Evolutionary conservation across 2,888 invertebrate genomes (phyloP).

Genomic region (Sceliomorpha sp.): DNA sequence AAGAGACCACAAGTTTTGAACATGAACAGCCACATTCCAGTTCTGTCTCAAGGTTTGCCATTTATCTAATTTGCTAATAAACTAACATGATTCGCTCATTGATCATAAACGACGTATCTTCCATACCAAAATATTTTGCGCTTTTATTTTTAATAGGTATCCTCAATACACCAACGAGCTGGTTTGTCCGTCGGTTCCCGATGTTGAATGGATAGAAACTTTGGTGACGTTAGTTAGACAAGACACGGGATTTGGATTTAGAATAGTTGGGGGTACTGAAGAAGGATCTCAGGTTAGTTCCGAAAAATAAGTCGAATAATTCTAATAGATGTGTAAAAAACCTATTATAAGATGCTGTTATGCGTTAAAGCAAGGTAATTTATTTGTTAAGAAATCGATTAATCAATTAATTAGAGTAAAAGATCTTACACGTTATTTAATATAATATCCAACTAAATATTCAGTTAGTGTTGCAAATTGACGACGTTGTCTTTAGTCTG

Average conservation of each 20-base stretch:
- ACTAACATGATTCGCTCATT: too few relatives aligned
- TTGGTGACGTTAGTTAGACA: conserved; percentile 92
- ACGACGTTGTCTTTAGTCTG: too few relatives aligned
- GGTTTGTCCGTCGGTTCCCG: conserved; percentile 76
- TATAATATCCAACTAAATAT: too few relatives aligned
- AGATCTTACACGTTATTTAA: too few relatives aligned
- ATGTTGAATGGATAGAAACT: conserved; percentile 83
- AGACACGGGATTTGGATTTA: conserved; percentile 97
- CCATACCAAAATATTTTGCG: too few relatives aligned
- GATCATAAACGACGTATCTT: too few relatives aligned
- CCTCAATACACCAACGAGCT: conserved; percentile 75
- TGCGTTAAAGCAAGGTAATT: too few relatives aligned
- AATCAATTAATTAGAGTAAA: too few relatives aligned
- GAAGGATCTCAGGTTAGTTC: conserved; percentile 92
- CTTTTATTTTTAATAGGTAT: conserved; percentile 64
- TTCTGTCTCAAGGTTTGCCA: conserved; percentile 75
- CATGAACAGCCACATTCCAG: conserved; percentile 82
- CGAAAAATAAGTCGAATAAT: conserved; percentile 13
- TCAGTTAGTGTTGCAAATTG: too few relatives aligned
- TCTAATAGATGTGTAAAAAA: conserved; percentile 7
- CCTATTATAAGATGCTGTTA: background rate
- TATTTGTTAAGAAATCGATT: too few relatives aligned
- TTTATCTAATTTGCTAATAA: too few relatives aligned
- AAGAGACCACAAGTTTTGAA: conserved; percentile 84
- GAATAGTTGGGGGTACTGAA: conserved; percentile 98